Evolutionary conservation across 2,888 invertebrate species (phyloP), one percentile per base, ranked within the genome.

Genomic region (Synanthedon myopaeformis): DNA sequence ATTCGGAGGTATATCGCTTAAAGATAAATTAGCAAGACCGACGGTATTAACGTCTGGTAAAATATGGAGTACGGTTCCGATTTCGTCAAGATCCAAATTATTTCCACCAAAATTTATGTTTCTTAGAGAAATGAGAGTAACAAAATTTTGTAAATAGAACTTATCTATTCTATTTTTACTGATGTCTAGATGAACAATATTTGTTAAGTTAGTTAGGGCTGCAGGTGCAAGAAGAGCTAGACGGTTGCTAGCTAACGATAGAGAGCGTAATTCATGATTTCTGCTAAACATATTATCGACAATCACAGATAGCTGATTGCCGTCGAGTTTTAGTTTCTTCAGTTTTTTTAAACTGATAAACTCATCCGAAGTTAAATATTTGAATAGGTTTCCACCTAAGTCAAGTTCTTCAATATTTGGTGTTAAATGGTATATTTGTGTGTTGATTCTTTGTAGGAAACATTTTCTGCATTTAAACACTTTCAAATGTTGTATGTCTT

Each of bases 351-450:
- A 85, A 69, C 92, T 92, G 62, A 89, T 88, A 71, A 92, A 94
- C 72, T 94, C 93, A 66, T 93, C 93, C 51, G 90, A 87, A 60
- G 91, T 91, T 53, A 94, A 79, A 76, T 92, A 94, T 78, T 93
- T 93, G 72, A 94, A 92, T 55, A 89, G 89, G 81, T 95, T 95
- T 70, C 93, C 90, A 49, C 94, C 93, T 64, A 95, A 82, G 79
- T 95, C 94, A 64, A 95, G 79, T 71, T 92, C 91, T 62, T 90
- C 90, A 58, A 95, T 86, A 69, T 91, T 91, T 58, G 93, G 90
- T 66, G 93, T 89, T 65, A 94, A 89, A 73, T 93, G 92, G 81
- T 94, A 94, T 65, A 95, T 90, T 73, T 93, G 92, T 10, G 93
- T 91, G 82, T 95, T 94, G 65, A 95, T 90, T 74, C 92, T 90